Conservation (phyloP, 2,888 invertebrate species). For the Chrysolina americana region DNA sequence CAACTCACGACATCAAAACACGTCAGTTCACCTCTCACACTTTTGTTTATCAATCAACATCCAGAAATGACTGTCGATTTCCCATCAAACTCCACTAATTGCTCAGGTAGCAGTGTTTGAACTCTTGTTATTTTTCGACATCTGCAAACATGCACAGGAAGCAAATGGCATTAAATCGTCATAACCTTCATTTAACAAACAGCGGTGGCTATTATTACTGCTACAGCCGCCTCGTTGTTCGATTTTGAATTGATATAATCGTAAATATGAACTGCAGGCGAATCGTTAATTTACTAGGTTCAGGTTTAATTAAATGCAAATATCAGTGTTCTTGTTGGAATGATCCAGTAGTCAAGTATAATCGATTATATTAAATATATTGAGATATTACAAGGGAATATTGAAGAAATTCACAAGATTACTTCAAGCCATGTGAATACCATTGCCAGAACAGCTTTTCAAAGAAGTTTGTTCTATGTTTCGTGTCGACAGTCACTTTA, state of each 20-base stretch:
- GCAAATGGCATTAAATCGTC: slow-evolving; percentile 57
- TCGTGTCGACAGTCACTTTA: too few species aligned
- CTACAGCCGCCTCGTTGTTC: slow-evolving; percentile 48
- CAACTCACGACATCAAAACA: too few species aligned
- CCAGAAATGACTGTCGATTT: background rate
- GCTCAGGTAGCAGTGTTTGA: slow-evolving; percentile 28
- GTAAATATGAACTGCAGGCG: slow-evolving; percentile 56
- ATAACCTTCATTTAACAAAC: slow-evolving; percentile 47
- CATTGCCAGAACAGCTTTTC: too few species aligned
- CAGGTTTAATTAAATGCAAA: slow-evolving; percentile 59
- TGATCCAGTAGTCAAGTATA: too few species aligned
- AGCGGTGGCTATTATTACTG: slow-evolving; percentile 50
- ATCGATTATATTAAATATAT: too few species aligned
- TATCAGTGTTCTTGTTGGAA: slow-evolving; percentile 38
- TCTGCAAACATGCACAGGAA: slow-evolving; percentile 49
- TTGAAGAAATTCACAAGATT: too few species aligned
- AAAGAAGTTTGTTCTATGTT: too few species aligned
- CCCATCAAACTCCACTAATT: slow-evolving; percentile 30
- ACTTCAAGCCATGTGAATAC: too few species aligned
- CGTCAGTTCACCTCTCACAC: background rate
- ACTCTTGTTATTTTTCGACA: slow-evolving; percentile 44
- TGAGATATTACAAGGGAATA: too few species aligned
- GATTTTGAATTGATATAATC: slow-evolving; percentile 54
- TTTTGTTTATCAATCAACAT: background rate
- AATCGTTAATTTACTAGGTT: slow-evolving; percentile 56